Percentiles rank a stretch among this genome's conserved stretches.
Conservation (phyloP, 2,888 invertebrate species). For the Glyphotaelius pellucidus region DNA sequence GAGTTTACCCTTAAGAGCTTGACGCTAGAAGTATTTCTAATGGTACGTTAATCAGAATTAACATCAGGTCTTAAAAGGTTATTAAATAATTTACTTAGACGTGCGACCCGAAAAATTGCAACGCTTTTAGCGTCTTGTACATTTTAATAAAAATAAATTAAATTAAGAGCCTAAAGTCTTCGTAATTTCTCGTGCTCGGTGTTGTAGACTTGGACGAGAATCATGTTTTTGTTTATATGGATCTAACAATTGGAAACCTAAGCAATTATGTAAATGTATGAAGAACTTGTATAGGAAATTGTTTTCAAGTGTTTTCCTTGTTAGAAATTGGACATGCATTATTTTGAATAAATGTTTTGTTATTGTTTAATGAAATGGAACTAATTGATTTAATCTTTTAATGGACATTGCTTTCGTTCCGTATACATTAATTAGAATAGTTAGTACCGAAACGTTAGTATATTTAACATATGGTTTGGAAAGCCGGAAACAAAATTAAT, state of each 20-base stretch:
- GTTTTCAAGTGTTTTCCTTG: not conserved
- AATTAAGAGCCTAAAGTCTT: not conserved
- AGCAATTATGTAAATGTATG: not conserved
- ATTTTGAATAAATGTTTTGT: not conserved
- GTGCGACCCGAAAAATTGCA: not conserved
- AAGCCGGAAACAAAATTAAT: too few species aligned
- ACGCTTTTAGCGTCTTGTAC: not conserved
- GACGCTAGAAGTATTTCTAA: too few species aligned
- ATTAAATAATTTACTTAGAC: not conserved
- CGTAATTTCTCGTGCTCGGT: not conserved
- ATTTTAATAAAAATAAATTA: not conserved
- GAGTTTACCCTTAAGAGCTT: too few species aligned
- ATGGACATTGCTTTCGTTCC: not conserved
- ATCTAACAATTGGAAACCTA: not conserved
- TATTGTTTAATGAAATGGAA: not conserved
- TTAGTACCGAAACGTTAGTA: not conserved
- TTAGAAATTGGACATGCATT: not conserved
- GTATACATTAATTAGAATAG: not conserved
- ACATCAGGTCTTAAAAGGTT: not conserved
- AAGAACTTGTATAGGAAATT: not conserved
- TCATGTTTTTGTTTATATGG: not conserved
- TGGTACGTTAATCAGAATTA: too few species aligned
- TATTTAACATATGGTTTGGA: not conserved
- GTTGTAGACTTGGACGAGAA: not conserved
- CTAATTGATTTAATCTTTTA: not conserved